Evolutionary conservation across 2,797 vertebrate species (phyloP).

Genomic region (Liasis olivaceus): DNA sequence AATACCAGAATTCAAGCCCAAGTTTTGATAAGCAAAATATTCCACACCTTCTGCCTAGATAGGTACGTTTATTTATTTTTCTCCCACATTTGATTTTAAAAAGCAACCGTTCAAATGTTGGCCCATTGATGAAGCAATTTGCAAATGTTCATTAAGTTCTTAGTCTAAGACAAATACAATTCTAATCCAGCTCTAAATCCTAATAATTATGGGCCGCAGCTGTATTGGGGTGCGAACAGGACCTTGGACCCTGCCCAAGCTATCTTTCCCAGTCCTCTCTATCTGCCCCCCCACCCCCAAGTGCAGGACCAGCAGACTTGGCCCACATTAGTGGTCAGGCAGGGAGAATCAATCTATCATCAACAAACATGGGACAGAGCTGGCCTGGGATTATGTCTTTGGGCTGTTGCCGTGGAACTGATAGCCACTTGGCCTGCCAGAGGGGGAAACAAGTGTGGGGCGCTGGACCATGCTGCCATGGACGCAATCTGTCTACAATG

Average conservation of each 20-base stretch:
- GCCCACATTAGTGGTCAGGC: background rate
- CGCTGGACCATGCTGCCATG: constrained; percentile 42
- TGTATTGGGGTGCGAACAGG: background rate
- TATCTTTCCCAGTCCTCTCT: background rate
- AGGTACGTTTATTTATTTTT: background rate
- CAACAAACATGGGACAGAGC: background rate
- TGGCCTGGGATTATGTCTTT: background rate
- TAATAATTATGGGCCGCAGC: background rate
- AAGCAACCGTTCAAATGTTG: background rate
- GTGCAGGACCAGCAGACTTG: background rate
- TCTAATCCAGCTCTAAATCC: background rate
- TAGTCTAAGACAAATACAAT: background rate
- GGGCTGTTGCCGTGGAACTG: background rate
- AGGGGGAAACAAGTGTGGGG: constrained; percentile 17
- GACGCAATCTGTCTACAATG: constrained; percentile 72
- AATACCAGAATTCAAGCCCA: background rate
- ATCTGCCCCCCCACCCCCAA: background rate
- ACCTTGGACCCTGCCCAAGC: background rate
- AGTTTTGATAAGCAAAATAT: background rate
- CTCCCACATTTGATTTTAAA: background rate
- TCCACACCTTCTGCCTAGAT: background rate
- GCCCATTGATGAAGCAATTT: background rate
- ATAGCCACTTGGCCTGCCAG: background rate
- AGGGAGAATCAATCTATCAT: background rate
- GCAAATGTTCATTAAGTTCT: background rate